Evolutionary conservation across 2,113 vertebrate genomes (phyloP).

Genomic region (Pseudorhombus dupliciocellatus): DNA sequence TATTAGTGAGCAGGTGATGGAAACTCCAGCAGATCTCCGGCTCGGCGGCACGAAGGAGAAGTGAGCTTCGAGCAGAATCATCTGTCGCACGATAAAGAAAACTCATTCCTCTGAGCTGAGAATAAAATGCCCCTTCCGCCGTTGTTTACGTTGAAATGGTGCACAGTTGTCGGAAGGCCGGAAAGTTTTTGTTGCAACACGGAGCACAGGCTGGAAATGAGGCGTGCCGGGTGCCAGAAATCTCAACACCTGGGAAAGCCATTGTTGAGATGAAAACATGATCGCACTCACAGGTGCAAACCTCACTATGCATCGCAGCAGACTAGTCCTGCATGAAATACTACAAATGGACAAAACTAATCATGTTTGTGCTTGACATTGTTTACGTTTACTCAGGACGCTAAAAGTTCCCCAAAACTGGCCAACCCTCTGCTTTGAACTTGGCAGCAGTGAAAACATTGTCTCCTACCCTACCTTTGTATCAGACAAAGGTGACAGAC

Average conservation of each 20-base stretch:
- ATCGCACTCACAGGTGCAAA: slow-evolving; percentile 13
- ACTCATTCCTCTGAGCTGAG: background rate
- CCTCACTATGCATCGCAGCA: background rate
- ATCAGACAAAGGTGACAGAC: slow-evolving; percentile 65
- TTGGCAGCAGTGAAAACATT: slow-evolving; percentile 32
- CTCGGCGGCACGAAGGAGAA: background rate
- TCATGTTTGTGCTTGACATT: background rate
- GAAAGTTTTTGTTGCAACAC: slow-evolving; percentile 41
- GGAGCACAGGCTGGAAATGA: slow-evolving; percentile 45
- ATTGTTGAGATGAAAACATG: slow-evolving; percentile 33
- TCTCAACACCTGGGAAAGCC: slow-evolving; percentile 49
- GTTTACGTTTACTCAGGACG: background rate
- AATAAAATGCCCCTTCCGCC: slow-evolving; percentile 25
- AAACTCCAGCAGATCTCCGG: background rate
- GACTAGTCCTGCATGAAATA: background rate
- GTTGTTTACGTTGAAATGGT: slow-evolving; percentile 41
- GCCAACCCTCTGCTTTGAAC: slow-evolving; percentile 39
- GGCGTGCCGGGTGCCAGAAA: slow-evolving; percentile 33
- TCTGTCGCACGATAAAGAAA: background rate
- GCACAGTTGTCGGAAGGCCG: slow-evolving; percentile 31
- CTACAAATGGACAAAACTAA: background rate
- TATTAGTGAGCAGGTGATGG: background rate
- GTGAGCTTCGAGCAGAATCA: background rate
- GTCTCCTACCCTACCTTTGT: slow-evolving; percentile 53
- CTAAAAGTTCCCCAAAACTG: background rate